A percentile compares a stretch with the other conserved stretches of the same genome.
Evolutionary conservation across 2,113 vertebrate species (phyloP).

Genomic region (Syrrhaptes paradoxus): DNA sequence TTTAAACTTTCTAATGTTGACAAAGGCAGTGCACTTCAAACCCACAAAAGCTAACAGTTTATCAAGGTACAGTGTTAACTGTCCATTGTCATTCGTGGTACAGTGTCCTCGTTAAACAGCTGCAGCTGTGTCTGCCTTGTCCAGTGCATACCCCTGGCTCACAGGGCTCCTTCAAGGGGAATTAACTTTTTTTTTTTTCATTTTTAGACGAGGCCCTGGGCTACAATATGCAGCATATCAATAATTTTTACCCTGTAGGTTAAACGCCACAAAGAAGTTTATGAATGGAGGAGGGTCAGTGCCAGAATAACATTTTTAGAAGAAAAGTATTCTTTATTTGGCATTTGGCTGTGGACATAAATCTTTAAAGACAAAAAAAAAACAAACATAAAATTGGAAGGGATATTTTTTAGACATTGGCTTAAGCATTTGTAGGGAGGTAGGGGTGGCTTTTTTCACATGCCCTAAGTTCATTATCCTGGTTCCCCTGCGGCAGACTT

Average conservation of each 20-base stretch:
- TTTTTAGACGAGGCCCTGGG: background rate
- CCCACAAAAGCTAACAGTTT: background rate
- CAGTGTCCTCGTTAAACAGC: background rate
- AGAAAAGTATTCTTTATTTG: background rate
- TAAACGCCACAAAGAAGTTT: background rate
- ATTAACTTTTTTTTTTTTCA: background rate
- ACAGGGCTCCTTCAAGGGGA: background rate
- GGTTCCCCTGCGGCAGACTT: fast-evolving
- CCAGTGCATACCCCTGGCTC: background rate
- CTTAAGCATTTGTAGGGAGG: background rate
- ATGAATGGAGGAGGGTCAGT: background rate
- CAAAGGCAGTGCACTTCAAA: background rate
- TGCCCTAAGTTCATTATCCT: fast-evolving
- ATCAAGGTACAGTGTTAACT: background rate
- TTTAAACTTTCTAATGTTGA: background rate
- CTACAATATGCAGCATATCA: background rate
- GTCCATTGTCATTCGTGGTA: background rate
- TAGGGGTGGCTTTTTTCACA: background rate
- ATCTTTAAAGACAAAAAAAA: background rate
- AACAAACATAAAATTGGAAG: background rate
- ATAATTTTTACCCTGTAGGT: background rate
- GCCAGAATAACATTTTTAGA: background rate
- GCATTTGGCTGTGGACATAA: background rate
- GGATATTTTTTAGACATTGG: background rate
- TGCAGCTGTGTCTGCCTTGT: background rate